phyloP scores from a whole-genome alignment of 2,113 vertebrate species.

The Podiceps cristatus region DNA sequence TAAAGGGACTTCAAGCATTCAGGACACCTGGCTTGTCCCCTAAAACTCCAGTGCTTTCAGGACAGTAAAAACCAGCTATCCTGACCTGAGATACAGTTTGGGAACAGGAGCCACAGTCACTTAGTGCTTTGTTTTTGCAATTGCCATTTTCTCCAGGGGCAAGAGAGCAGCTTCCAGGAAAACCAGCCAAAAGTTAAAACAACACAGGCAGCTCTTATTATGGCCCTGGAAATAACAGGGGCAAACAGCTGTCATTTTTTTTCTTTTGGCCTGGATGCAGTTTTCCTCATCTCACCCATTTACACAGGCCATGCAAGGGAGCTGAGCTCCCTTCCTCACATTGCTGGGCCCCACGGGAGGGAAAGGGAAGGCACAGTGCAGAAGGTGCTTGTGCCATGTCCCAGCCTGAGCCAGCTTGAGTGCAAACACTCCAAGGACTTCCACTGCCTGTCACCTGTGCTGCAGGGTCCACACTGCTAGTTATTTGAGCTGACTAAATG shows the following conservation, averaged over 20 bases:
- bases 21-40: background rate
- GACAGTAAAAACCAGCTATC: background rate
- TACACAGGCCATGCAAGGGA: background rate
- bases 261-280: background rate
- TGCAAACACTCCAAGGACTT: background rate
- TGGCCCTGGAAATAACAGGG: background rate
- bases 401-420: background rate
- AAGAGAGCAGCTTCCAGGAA: conserved; percentile 34
- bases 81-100: background rate
- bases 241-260: background rate
- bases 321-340: background rate
- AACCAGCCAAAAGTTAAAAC: conserved; percentile 34
- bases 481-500: background rate
- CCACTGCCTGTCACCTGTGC: background rate
- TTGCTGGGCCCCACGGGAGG: rapidly evolving
- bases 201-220: background rate
- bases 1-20: background rate
- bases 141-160: background rate
- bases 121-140: background rate
- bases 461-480: background rate
- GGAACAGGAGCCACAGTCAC: background rate
- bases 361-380: background rate
- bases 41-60: background rate
- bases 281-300: background rate
- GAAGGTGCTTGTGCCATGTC: background rate